phyloP scores from a whole-genome alignment of 2,113 vertebrate species.

The Atractosteus spatula region DNA sequence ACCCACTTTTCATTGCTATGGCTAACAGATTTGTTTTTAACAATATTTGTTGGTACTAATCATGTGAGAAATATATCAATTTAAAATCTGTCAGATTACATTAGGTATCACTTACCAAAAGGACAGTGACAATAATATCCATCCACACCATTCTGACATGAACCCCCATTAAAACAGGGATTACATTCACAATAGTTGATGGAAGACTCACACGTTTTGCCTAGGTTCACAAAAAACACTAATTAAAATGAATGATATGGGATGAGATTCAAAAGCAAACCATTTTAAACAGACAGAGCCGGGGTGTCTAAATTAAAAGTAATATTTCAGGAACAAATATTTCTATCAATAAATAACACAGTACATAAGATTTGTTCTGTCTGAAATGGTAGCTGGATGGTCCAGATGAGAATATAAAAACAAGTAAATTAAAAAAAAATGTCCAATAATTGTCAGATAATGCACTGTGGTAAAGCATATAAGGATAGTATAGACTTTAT shows the following conservation, averaged over 20 bases:
- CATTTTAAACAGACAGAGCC: too few relatives aligned
- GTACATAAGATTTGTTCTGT: conserved; percentile 32
- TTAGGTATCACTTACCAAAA: conserved; percentile 80
- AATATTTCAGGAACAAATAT: too few relatives aligned
- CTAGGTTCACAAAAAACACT: conserved; percentile 80
- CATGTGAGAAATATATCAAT: too few relatives aligned
- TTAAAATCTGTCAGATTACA: neutral
- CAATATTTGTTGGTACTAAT: too few relatives aligned
- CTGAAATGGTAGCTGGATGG: conserved; percentile 30
- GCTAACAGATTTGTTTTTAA: too few relatives aligned
- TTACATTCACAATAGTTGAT: conserved; percentile 97
- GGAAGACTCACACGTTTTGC: conserved; percentile 87
- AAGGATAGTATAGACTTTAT: conserved; percentile 8
- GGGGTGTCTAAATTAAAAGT: too few relatives aligned
- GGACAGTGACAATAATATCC: conserved; percentile 94
- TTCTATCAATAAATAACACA: conserved; percentile 30
- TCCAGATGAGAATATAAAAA: conserved; percentile 14
- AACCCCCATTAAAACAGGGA: conserved; percentile 95
- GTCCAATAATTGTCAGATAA: neutral
- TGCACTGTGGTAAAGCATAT: conserved; percentile 5
- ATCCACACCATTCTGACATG: conserved; percentile 89
- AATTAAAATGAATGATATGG: conserved; percentile 59
- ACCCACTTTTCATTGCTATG: too few relatives aligned
- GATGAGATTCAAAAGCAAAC: conserved; percentile 46
- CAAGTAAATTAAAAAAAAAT: conserved; percentile 6